Conservation (phyloP, 2,888 invertebrate species). For the Sinohyriopsis cumingii region DNA sequence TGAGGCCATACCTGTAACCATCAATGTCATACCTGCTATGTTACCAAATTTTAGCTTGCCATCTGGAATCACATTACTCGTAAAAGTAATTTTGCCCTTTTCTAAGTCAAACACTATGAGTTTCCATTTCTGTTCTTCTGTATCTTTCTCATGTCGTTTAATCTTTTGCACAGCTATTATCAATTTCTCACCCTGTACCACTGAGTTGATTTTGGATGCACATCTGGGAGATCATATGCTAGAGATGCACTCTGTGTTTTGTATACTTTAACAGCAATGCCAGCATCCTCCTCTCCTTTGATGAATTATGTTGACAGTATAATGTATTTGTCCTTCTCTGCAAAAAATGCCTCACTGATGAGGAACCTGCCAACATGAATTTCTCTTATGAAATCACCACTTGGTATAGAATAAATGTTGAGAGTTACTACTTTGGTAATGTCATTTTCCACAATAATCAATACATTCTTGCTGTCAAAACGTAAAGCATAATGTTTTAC, state of each 20-base stretch:
- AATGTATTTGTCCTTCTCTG: slow-evolving; percentile 26
- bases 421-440: slow-evolving; percentile 7
- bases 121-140: slow-evolving; percentile 30
- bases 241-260: too few relatives aligned
- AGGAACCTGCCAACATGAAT: slow-evolving; percentile 18
- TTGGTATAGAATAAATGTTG: slow-evolving; percentile 18
- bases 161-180: too few relatives aligned
- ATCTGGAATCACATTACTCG: slow-evolving; percentile 16
- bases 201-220: slow-evolving; percentile 32
- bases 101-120: slow-evolving; percentile 28
- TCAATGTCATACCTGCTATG: slow-evolving; percentile 45
- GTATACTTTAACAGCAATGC: too few relatives aligned
- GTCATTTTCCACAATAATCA: slow-evolving; percentile 20
- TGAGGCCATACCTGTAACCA: slow-evolving; percentile 35
- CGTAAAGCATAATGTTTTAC: slow-evolving; percentile 37
- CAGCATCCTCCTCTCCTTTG: too few relatives aligned
- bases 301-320: too few relatives aligned
- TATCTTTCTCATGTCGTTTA: slow-evolving; percentile 6
- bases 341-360: slow-evolving; percentile 25
- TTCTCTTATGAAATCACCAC: slow-evolving; percentile 13
- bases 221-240: not conserved
- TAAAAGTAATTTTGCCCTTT: slow-evolving; percentile 20
- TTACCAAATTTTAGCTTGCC: slow-evolving; percentile 17
- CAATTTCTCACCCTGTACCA: slow-evolving; percentile 13
- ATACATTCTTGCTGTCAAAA: slow-evolving; percentile 31